phyloP scores from a whole-genome alignment of 2,888 invertebrate species.

The Ametastegia equiseti region DNA sequence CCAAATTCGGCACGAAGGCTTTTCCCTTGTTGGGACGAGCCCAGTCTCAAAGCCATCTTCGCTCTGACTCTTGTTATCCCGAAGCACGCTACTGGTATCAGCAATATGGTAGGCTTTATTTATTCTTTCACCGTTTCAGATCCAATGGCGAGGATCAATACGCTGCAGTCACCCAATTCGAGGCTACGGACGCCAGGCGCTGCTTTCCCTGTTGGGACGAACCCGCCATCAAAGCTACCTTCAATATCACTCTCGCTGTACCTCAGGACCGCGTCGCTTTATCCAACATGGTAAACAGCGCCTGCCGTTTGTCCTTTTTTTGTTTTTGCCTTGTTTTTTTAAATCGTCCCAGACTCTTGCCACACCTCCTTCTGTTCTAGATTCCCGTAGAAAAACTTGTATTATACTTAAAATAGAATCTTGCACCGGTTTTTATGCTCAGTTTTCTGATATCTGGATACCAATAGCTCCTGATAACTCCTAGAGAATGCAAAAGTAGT shows the following conservation, averaged over 20 bases:
- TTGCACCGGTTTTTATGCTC: too few relatives aligned
- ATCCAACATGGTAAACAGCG: slow-evolving; percentile 89
- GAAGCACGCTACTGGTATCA: slow-evolving; percentile 75
- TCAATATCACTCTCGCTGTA: slow-evolving; percentile 91
- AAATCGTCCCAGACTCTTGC: too few relatives aligned
- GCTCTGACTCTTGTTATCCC: slow-evolving; percentile 71
- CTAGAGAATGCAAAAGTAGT: too few relatives aligned
- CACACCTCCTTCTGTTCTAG: too few relatives aligned
- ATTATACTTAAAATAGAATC: too few relatives aligned
- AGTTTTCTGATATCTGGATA: too few relatives aligned
- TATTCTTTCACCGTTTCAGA: slow-evolving; percentile 72
- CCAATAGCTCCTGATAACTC: too few relatives aligned
- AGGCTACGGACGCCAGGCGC: slow-evolving; percentile 92
- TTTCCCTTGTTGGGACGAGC: slow-evolving; percentile 81
- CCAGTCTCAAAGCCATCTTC: slow-evolving; percentile 79
- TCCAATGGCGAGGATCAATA: slow-evolving; percentile 87
- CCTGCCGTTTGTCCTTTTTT: slow-evolving; percentile 52
- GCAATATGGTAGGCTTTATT: slow-evolving; percentile 77
- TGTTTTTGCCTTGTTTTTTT: too few relatives aligned
- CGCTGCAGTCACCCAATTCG: slow-evolving; percentile 95
- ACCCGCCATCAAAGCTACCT: slow-evolving; percentile 96
- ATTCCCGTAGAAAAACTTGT: too few relatives aligned
- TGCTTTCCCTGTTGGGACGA: slow-evolving; percentile 99
- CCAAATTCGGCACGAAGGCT: slow-evolving; percentile 75
- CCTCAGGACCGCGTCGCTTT: slow-evolving; percentile 90